phyloP scores from a whole-genome alignment of 2,888 invertebrate species.

The Dinocampus coccinellae region DNA sequence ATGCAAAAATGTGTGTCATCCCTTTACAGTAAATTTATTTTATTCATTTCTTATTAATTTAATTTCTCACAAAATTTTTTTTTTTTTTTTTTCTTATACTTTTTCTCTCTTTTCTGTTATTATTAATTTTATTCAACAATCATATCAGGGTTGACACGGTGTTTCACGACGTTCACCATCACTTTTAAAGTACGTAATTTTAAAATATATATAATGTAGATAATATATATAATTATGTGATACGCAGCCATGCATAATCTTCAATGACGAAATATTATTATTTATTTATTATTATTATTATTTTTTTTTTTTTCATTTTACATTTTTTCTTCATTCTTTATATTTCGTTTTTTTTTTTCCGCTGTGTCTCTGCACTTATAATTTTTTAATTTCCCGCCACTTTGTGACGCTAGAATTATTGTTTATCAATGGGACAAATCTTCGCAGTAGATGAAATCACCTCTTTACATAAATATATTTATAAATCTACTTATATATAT shows the following conservation, averaged over 20 bases:
- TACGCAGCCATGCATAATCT: not conserved
- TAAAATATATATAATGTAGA: not conserved
- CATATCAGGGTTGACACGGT: not conserved
- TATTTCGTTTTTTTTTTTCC: not conserved
- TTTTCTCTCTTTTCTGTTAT: not conserved
- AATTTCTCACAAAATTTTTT: too few species aligned
- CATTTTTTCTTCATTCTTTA: not conserved
- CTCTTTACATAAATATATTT: not conserved
- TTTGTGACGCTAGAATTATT: not conserved
- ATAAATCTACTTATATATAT: too few species aligned
- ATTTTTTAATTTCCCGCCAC: not conserved
- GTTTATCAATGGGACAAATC: constrained; percentile 25
- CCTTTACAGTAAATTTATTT: not conserved
- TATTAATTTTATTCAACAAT: not conserved
- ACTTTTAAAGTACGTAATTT: not conserved
- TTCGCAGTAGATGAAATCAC: constrained; percentile 12
- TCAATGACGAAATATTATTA: constrained; percentile 1
- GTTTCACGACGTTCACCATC: not conserved
- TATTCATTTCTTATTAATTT: too few species aligned
- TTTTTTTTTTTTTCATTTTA: too few species aligned
- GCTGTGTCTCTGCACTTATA: not conserved
- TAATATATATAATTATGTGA: not conserved
- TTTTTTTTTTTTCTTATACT: not conserved
- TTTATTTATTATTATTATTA: not conserved
- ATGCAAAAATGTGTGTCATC: not conserved